A percentile compares a stretch with the other conserved stretches of the same genome.
Evolutionary conservation across 2,888 invertebrate genomes (phyloP).

Genomic region (Eristalis pertinax): DNA sequence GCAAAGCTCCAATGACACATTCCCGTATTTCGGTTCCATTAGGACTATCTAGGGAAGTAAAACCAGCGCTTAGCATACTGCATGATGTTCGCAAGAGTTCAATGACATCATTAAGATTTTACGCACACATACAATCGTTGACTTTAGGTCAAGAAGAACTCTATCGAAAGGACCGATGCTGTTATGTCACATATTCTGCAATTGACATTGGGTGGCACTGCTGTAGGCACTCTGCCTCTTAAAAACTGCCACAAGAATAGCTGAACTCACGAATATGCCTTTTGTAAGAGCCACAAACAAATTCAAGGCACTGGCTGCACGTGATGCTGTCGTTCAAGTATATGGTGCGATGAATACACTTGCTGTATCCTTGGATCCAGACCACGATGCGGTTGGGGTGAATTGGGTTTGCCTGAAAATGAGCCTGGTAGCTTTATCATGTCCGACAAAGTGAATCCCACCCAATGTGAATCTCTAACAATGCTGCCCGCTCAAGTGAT

Average conservation of each 20-base stretch:
- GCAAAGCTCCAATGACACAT: constrained; percentile 99
- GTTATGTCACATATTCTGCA: constrained; percentile 94
- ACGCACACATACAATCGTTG: constrained; percentile 90
- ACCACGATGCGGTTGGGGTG: constrained; percentile 97
- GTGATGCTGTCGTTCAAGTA: constrained; percentile 97
- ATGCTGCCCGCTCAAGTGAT: constrained; percentile 98
- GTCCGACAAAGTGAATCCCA: constrained; percentile 99
- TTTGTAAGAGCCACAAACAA: constrained; percentile 98
- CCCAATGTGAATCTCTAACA: constrained; percentile 98
- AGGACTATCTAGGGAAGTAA: constrained; percentile 90
- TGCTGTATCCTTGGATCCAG: constrained; percentile 96
- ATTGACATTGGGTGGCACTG: constrained; percentile 97
- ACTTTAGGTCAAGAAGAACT: constrained; percentile 96
- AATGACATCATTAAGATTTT: constrained; percentile 98
- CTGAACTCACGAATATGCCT: constrained; percentile 91
- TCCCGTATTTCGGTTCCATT: constrained; percentile 98
- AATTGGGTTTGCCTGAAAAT: constrained; percentile 97
- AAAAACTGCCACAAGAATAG: constrained; percentile 92
- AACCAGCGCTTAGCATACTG: constrained; percentile 90
- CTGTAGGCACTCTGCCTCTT: constrained; percentile 99
- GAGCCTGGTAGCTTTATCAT: constrained; percentile 99
- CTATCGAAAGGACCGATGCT: constrained; percentile 91
- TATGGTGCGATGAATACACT: constrained; percentile 96
- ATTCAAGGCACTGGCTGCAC: constrained; percentile 97
- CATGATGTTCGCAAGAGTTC: constrained; percentile 91